Base-by-base conservation (phyloP, 2,888 invertebrate genomes). In the Eilema griseolum region DNA sequence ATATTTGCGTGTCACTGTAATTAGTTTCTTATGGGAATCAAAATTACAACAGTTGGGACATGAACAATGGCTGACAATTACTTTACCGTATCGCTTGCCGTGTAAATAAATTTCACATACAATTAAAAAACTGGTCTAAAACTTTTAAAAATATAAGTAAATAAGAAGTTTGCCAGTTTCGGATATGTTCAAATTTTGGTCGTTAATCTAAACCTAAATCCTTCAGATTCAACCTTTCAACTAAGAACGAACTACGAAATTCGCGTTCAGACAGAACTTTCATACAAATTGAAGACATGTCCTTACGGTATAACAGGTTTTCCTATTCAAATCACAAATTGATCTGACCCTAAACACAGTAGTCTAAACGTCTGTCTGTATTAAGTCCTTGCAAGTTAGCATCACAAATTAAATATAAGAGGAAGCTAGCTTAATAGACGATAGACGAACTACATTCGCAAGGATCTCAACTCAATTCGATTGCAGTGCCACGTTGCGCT, bases 391-490 rank as follows among this genome's bases (percentile, higher is more conserved):
- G 2, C 46, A 20, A 20, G 16, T 20, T 46, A 37, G 16, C 16
- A 46, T 1, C 46, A 46, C 20, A 0, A 46, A 20, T 20, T 20
- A 46, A 46, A 46, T 46, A 46, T 16, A 20, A 52, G n/a, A 52
- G 52, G 52, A n/a, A 20, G 52, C n/a, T 52, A 20, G n/a, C 8
- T 52, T 52, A 7, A 52, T 52, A 52, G 8, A 52, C n/a, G n/a
- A n/a, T 1, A 52, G 52, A 8, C 10, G 20, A 52, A 52, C 52
- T 52, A 52, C n/a, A 52, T 2, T 52, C n/a, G 10, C 52, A 52
- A 20, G 52, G 52, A 52, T 52, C 52, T 52, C 52, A 52, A 52
- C 52, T 52, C 52, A n/a, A 20, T 52, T 52, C 52, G 52, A 52
- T 52, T 20, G 20, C 20, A 12, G 46, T 20, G 20, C 46, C 46